These are phyloP conservation scores for Dasyornis broadbenti DNA, from an alignment of 2,113 vertebrate species.

Conservation along the genomic window DNA sequence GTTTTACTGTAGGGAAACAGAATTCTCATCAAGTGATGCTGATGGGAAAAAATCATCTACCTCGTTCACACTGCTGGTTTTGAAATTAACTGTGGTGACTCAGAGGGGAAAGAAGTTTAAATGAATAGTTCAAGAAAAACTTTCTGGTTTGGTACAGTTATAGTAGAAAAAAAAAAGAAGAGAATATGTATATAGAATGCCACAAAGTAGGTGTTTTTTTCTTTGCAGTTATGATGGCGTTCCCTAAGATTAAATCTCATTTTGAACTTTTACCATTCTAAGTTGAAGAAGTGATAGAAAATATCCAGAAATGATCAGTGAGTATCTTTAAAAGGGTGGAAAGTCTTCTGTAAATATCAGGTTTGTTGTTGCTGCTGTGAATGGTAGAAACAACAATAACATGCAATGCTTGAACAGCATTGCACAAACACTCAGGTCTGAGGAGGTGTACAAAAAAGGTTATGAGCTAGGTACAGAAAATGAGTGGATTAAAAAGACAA, in stretches of 20 bases:
- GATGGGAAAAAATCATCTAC: background rate
- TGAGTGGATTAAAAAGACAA: background rate
- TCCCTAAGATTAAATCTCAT: background rate
- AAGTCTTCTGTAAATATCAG: background rate
- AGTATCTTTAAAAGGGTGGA: background rate
- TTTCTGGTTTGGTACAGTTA: background rate
- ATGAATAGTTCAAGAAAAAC: background rate
- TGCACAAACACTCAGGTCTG: background rate
- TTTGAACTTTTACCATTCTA: background rate
- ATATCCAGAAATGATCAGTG: background rate
- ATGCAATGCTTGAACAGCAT: background rate
- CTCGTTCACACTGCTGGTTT: background rate
- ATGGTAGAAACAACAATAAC: background rate
- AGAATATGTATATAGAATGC: background rate
- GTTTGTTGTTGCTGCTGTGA: background rate
- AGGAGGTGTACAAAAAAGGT: background rate
- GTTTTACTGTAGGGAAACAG: background rate
- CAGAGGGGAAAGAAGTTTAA: background rate
- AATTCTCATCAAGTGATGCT: background rate
- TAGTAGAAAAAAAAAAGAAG: background rate
- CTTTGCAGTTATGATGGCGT: background rate
- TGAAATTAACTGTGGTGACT: slow-evolving; percentile 29
- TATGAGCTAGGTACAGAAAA: background rate
- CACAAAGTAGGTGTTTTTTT: background rate
- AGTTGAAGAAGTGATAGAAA: background rate